Evolutionary conservation across 1,140 invertebrate genomes (phyloP).

Genomic region (Drosophila malerkotliana): DNA sequence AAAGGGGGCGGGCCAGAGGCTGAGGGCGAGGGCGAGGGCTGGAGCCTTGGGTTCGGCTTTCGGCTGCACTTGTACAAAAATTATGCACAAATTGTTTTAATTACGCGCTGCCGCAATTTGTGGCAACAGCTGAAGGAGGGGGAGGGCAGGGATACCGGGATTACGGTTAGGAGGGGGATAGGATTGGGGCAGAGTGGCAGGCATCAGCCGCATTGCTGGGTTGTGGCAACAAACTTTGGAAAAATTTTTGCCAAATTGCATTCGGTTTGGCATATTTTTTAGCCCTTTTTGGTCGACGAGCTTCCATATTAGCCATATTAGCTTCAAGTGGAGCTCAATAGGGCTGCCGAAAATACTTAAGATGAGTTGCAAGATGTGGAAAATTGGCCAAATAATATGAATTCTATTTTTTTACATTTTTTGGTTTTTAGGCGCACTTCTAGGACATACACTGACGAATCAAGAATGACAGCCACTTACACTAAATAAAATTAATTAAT

Average conservation of each 20-base stretch:
- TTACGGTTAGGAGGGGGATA: not conserved
- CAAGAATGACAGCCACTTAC: no score
- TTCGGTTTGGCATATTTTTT: conserved; percentile 41
- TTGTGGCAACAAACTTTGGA: conserved; percentile 57
- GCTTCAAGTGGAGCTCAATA: conserved; percentile 30
- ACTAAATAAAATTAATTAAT: no score
- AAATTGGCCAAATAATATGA: not conserved
- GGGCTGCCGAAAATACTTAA: conserved; percentile 18
- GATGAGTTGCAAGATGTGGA: not conserved
- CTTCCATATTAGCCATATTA: conserved; percentile 37
- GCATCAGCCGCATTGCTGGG: conserved; percentile 36
- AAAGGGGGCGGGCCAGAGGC: conserved; percentile 33
- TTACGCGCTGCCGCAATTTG: conserved; percentile 80
- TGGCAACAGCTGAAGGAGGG: conserved; percentile 17
- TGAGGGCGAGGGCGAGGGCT: conserved; percentile 4
- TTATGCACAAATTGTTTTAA: conserved; percentile 80
- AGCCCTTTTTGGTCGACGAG: conserved; percentile 3
- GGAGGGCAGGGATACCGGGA: not conserved
- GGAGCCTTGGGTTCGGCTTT: conserved; percentile 50
- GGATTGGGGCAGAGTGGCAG: conserved; percentile 4
- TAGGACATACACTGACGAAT: no score
- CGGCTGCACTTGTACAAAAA: conserved; percentile 76
- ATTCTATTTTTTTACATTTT: not conserved
- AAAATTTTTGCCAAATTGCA: conserved; percentile 78
- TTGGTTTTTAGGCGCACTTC: not conserved